Conservation (phyloP, 2,888 invertebrate genomes). For the Xanthorhoe spadicearia region DNA sequence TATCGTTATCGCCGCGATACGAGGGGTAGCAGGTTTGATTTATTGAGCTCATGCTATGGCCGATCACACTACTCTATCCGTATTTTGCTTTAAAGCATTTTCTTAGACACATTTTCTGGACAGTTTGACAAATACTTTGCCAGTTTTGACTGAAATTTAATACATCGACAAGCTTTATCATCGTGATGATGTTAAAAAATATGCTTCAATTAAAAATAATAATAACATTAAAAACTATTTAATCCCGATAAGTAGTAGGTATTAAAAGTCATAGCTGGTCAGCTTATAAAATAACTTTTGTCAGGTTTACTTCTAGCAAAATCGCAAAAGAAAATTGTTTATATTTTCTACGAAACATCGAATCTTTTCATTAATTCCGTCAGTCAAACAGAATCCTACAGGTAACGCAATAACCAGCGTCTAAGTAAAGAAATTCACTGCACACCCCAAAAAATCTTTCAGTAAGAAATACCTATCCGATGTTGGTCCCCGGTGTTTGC, state of each 20-base stretch:
- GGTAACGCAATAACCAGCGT: constrained; percentile 48
- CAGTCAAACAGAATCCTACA: constrained; percentile 14
- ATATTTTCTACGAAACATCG: neutral
- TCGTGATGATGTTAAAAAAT: no score
- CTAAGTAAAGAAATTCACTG: constrained; percentile 69
- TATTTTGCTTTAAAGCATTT: neutral
- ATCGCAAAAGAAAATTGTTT: neutral
- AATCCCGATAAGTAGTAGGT: no score
- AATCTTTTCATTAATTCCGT: neutral
- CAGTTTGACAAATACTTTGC: neutral
- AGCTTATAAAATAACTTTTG: neutral
- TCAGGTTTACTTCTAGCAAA: neutral
- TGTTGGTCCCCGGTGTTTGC: constrained; percentile 81
- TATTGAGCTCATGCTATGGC: constrained; percentile 5
- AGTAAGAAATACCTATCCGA: constrained; percentile 70
- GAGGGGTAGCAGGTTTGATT: constrained; percentile 11
- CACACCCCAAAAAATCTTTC: constrained; percentile 69
- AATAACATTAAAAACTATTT: no score
- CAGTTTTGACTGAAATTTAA: neutral
- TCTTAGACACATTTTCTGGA: neutral
- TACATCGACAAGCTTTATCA: neutral
- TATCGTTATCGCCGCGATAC: constrained; percentile 9
- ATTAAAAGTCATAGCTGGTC: no score
- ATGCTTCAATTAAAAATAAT: no score
- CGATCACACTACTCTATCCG: neutral